Base-by-base conservation (phyloP, 1,140 invertebrate species). In the Nixonia krombeini region DNA sequence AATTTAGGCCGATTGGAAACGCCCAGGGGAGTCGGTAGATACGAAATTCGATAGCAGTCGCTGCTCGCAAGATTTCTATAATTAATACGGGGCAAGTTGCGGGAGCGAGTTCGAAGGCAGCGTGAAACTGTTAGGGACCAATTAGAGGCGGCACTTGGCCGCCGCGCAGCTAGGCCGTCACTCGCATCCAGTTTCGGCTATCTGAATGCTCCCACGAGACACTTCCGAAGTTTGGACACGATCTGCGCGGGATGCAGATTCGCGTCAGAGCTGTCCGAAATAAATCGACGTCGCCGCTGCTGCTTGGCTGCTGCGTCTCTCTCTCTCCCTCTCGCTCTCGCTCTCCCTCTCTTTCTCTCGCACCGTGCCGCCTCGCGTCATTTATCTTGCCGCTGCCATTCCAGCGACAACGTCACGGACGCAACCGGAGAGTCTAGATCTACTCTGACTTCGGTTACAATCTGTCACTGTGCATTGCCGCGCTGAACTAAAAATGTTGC, bases 161-260 rank as follows among this genome's bases (percentile, higher is more conserved):
- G 35, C 41, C 42, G 17, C 46, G 31, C 41, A 50, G 63, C 59
- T 51, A 57, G 37, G 38, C 13, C 10, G 42, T 31, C n/a, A 7
- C 18, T 38, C 21, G 38, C 40, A 33, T 55, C 52, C 53, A 52
- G 52, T 63, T 57, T 49, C 46, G 58, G 40, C 46, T 52, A 55
- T 50, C 50, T 12, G 21, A 29, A 37, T 17, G 28, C 21, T 41
- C 49, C 42, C 57, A 18, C 7, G 45, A 33, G 63, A 56, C 46
- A 31, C 47, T 41, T 59, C 42, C 23, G 10, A 63, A 63, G 49
- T 63, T 69, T 42, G 57, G 57, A 61, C 46, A 40, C 51, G 45
- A 57, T 57, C 37, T 31, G 42, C 33, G 18, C 21, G 45, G 44
- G 35, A 51, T 56, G 35, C 57, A 51, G 47, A 56, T 50, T 37